phyloP scores from a whole-genome alignment of 1,140 invertebrate species.

The Teleopsis dalmanni region DNA sequence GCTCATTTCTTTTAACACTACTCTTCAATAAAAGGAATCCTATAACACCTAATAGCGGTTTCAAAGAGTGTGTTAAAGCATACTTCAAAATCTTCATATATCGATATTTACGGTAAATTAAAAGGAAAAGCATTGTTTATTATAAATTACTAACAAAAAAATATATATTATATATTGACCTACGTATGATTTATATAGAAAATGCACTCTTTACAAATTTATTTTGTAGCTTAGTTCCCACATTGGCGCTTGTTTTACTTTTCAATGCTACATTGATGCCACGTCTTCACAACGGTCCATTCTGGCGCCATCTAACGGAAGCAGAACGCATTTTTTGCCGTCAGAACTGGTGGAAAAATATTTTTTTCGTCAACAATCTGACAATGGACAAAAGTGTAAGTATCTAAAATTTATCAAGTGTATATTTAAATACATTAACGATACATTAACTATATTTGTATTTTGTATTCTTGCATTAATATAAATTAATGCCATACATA shows the following conservation, averaged over 20 bases:
- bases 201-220: not conserved
- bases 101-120: constrained; percentile 48
- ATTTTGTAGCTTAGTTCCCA: constrained; percentile 34
- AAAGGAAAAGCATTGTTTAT: too few relatives aligned
- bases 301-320: constrained; percentile 46
- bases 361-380: constrained; percentile 57
- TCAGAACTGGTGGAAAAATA: constrained; percentile 59
- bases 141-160: too few relatives aligned
- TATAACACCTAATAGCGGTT: constrained; percentile 11
- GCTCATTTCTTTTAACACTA: constrained; percentile 48
- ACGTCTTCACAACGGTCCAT: constrained; percentile 45
- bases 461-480: too few relatives aligned
- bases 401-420: too few relatives aligned
- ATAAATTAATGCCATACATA: too few relatives aligned
- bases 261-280: constrained; percentile 46
- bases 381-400: constrained; percentile 7
- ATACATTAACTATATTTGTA: too few relatives aligned
- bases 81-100: constrained; percentile 39
- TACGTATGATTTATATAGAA: too few relatives aligned
- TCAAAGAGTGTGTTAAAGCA: constrained; percentile 13
- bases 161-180: too few relatives aligned
- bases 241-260: constrained; percentile 46
- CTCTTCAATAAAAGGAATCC: constrained; percentile 41
- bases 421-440: too few relatives aligned
- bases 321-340: constrained; percentile 49